phyloP scores from a whole-genome alignment of 2,888 invertebrate genomes.

The Sesia apiformis region DNA sequence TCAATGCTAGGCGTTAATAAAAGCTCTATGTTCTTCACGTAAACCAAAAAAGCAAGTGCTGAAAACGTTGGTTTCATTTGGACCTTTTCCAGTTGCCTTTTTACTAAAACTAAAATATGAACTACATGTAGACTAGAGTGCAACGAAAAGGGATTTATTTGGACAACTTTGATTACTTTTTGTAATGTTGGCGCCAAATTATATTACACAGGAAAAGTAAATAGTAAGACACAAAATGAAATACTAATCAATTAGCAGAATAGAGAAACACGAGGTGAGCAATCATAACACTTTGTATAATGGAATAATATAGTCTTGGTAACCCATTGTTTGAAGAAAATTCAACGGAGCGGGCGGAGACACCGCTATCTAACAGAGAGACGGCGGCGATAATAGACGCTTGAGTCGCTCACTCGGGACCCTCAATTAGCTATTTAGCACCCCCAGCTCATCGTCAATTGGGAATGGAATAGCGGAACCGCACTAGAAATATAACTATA shows the following conservation, averaged over 20 bases:
- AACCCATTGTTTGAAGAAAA: conserved; percentile 10
- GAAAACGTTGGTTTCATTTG: conserved; percentile 4
- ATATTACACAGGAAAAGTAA: too few relatives aligned
- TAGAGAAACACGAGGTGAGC: not conserved
- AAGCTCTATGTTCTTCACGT: not conserved
- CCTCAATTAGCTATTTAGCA: conserved; percentile 10
- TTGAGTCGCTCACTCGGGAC: conserved; percentile 3
- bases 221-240: too few relatives aligned
- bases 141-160: too few relatives aligned
- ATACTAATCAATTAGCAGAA: too few relatives aligned
- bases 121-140: too few relatives aligned
- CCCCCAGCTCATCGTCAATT: conserved; percentile 3
- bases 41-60: not conserved
- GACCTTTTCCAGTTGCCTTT: conserved; percentile 16
- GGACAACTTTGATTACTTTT: too few relatives aligned
- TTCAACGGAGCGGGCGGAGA: conserved; percentile 3
- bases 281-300: conserved; percentile 10
- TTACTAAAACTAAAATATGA: not conserved
- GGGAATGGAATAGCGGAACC: not conserved
- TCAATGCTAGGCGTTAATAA: not conserved
- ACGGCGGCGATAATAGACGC: conserved; percentile 3
- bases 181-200: too few relatives aligned
- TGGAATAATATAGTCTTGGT: conserved; percentile 15
- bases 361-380: conserved; percentile 1
- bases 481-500: too few relatives aligned